phyloP scores from a whole-genome alignment of 2,888 invertebrate species.

The Eupeodes latifasciatus region DNA sequence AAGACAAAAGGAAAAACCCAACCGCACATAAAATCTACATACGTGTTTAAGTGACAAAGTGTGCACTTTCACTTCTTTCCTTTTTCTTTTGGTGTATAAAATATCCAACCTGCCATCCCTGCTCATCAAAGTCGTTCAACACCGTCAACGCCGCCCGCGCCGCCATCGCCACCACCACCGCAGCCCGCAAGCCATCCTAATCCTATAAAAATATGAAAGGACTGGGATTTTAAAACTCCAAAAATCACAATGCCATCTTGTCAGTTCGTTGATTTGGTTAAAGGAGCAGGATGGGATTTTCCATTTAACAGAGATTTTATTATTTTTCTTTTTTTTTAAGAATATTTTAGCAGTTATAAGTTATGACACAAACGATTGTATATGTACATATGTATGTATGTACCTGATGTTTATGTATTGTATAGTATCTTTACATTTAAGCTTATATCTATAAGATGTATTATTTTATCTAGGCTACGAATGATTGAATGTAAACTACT shows the following conservation, averaged over 20 bases:
- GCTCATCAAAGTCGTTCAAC: too few relatives aligned
- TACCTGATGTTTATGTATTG: too few relatives aligned
- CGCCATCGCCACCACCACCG: too few relatives aligned
- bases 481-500: too few relatives aligned
- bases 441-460: too few relatives aligned
- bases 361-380: background rate
- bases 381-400: too few relatives aligned
- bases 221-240: conserved; percentile 11
- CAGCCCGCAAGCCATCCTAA: background rate
- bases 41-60: conserved; percentile 77
- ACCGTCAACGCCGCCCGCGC: too few relatives aligned
- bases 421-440: too few relatives aligned
- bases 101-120: background rate
- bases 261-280: conserved; percentile 41
- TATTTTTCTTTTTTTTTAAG: background rate
- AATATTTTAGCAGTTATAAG: conserved; percentile 24
- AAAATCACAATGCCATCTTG: conserved; percentile 57
- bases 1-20: conserved; percentile 70
- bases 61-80: conserved; percentile 62
- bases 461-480: too few relatives aligned
- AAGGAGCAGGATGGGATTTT: background rate
- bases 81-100: background rate
- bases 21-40: conserved; percentile 72
- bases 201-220: background rate
- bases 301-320: background rate